Evolutionary conservation across 2,888 invertebrate genomes (phyloP).

Genomic region (Drosophila buzzatii): DNA sequence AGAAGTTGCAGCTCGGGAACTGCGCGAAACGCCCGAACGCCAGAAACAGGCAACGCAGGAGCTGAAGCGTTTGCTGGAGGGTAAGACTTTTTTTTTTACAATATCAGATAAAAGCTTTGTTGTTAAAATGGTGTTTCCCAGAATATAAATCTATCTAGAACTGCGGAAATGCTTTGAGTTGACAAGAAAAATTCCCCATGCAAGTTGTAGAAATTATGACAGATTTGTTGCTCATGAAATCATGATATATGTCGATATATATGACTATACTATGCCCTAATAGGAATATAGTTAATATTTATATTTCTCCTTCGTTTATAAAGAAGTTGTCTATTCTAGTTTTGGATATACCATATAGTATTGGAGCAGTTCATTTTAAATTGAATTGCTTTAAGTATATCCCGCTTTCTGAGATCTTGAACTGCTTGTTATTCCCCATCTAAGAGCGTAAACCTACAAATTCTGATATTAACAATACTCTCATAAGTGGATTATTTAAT

Average conservation of each 20-base stretch:
- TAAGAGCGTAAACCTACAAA: not conserved
- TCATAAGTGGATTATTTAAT: no score
- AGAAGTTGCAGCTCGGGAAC: constrained; percentile 89
- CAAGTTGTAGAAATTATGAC: no score
- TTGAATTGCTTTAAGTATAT: not conserved
- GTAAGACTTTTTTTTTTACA: constrained; percentile 84
- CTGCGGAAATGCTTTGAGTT: not conserved
- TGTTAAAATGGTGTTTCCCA: not conserved
- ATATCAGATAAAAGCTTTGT: not conserved
- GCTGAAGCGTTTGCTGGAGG: constrained; percentile 87
- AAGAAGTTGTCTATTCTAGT: no score
- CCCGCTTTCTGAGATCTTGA: no score
- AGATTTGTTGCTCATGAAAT: no score
- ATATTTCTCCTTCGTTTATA: no score
- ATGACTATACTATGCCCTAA: no score
- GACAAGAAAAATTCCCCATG: not conserved
- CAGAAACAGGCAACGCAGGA: constrained; percentile 87
- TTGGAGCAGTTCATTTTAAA: no score
- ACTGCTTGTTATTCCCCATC: not conserved
- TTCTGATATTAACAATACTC: no score
- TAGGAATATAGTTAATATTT: no score
- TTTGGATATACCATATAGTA: no score
- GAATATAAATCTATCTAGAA: not conserved
- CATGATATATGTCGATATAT: not conserved
- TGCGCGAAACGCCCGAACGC: constrained; percentile 90